Conservation (phyloP, 2,888 invertebrate genomes). For the Neoitamus cyanurus region DNA sequence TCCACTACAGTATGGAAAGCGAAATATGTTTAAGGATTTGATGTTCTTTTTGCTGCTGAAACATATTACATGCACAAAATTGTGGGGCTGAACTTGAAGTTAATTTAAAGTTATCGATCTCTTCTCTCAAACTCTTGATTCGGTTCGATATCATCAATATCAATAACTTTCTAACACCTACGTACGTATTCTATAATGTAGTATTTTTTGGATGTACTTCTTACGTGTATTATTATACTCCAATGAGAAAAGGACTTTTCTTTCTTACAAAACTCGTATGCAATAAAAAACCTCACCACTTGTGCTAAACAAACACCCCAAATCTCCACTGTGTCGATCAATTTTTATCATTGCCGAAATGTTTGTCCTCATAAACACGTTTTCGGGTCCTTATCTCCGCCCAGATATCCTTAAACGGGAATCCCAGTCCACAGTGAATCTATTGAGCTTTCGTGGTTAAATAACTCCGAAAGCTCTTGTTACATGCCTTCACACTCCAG, state of each 20-base stretch:
- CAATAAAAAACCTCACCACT: background rate
- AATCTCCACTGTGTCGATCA: background rate
- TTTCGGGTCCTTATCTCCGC: slow-evolving; percentile 1
- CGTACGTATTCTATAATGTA: no score
- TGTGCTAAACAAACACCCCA: background rate
- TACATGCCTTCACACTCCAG: slow-evolving; percentile 21
- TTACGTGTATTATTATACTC: background rate
- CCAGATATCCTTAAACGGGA: background rate
- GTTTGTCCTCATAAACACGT: slow-evolving; percentile 3
- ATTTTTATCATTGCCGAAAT: slow-evolving; percentile 15
- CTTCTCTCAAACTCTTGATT: background rate
- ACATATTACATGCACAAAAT: no score
- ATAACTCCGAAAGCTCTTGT: slow-evolving; percentile 27
- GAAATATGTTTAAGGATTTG: no score
- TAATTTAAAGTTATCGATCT: no score
- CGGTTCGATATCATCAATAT: no score
- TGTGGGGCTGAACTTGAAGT: no score
- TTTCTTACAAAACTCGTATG: background rate
- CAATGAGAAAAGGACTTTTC: background rate
- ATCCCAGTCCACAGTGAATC: slow-evolving; percentile 7
- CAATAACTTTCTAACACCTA: no score
- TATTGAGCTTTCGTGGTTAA: slow-evolving; percentile 34
- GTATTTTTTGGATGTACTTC: background rate
- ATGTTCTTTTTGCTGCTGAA: no score
- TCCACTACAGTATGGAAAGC: no score